A percentile compares a stretch with the other conserved stretches of the same genome.
Evolutionary conservation across 2,113 vertebrate species (phyloP).

Genomic region (Anhinga anhinga): DNA sequence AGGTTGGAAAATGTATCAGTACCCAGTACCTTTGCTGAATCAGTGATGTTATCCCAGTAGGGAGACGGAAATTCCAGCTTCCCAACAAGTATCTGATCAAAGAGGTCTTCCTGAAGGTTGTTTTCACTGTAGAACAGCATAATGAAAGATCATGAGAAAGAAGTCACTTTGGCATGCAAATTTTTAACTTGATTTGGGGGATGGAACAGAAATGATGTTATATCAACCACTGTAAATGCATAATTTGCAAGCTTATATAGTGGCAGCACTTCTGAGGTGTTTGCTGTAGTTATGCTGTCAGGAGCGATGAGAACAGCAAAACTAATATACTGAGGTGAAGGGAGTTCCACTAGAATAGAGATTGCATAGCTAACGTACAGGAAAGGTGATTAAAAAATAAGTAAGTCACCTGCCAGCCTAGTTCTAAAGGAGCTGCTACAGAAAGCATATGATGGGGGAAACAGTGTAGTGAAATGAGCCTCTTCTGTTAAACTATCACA

Average conservation of each 20-base stretch:
- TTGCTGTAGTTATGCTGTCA: not conserved
- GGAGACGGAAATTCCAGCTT: constrained; percentile 92
- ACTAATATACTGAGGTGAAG: not conserved
- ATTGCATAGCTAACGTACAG: not conserved
- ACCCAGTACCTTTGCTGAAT: constrained; percentile 92
- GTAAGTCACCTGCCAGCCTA: not conserved
- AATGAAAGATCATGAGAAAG: not conserved
- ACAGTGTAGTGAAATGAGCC: not conserved
- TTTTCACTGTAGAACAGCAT: constrained; percentile 81
- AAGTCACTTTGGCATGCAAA: not conserved
- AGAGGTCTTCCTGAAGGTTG: constrained; percentile 94
- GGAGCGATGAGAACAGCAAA: not conserved
- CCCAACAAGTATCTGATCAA: constrained; percentile 94
- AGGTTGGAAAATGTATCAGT: not conserved
- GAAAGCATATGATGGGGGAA: not conserved
- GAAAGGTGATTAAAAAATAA: not conserved
- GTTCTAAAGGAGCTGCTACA: not conserved
- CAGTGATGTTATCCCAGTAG: constrained; percentile 96
- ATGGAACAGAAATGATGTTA: not conserved
- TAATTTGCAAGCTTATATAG: not conserved
- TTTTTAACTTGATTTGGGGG: not conserved
- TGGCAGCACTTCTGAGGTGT: not conserved
- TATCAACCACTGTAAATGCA: not conserved
- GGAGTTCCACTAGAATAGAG: not conserved
- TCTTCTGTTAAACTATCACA: not conserved